A percentile compares a stretch with the other conserved stretches of the same genome.
These are phyloP conservation scores for Agrochola lota DNA, from an alignment of 2,888 invertebrate genomes.

Conservation along the genomic window DNA sequence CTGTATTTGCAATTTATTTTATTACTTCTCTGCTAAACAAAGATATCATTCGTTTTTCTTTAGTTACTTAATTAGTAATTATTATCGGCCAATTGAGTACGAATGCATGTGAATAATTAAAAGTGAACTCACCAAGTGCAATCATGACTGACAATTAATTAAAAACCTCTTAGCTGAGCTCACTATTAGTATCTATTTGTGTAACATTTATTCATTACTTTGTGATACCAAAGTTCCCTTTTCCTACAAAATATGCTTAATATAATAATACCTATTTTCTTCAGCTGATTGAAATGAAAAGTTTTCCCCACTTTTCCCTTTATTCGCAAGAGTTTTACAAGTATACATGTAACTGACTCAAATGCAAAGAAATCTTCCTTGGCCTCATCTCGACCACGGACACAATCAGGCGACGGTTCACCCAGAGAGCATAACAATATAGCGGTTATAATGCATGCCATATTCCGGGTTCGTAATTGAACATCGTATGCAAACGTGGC, in stretches of 20 bases:
- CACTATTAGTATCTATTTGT: slow-evolving; percentile 2
- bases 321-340: background rate
- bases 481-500: slow-evolving; percentile 86
- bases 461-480: slow-evolving; percentile 87
- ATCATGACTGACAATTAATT: slow-evolving; percentile 49
- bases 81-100: background rate
- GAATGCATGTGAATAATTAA: slow-evolving; percentile 38
- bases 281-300: background rate
- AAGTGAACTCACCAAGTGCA: slow-evolving; percentile 46
- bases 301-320: background rate
- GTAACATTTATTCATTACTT: background rate
- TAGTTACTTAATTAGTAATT: slow-evolving; percentile 2
- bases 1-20: background rate
- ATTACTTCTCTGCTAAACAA: background rate
- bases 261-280: slow-evolving; percentile 1
- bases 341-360: slow-evolving; percentile 21
- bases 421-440: slow-evolving; percentile 81
- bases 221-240: background rate
- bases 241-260: background rate
- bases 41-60: background rate
- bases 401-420: slow-evolving; percentile 74
- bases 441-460: slow-evolving; percentile 81
- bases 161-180: slow-evolving; percentile 16
- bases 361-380: slow-evolving; percentile 67
- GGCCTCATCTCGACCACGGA: slow-evolving; percentile 66